A percentile compares a stretch with the other conserved stretches of the same genome.
Evolutionary conservation across 2,888 invertebrate genomes (phyloP).

Genomic region (Argynnis bischoffii): DNA sequence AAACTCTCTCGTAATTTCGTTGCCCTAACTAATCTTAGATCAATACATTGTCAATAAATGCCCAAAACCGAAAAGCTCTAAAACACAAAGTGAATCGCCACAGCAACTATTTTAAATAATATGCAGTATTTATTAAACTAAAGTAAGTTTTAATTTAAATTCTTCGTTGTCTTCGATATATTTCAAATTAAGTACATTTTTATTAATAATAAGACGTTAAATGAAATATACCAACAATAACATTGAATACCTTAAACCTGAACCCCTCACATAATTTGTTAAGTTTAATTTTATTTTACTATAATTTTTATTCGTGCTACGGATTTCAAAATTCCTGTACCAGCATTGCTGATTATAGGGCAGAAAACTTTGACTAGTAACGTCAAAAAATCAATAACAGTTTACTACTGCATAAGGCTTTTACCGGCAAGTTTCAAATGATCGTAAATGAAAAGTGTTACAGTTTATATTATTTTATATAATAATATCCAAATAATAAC

Average conservation of each 20-base stretch:
- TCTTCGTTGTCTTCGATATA: slow-evolving; percentile 5
- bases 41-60: slow-evolving; percentile 24
- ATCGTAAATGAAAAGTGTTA: neutral
- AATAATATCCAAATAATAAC: neutral
- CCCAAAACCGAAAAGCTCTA: neutral
- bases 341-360: neutral
- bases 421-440: neutral
- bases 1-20: slow-evolving; percentile 19
- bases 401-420: neutral
- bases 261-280: slow-evolving; percentile 12
- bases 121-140: neutral
- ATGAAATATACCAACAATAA: neutral
- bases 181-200: neutral
- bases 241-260: slow-evolving; percentile 23
- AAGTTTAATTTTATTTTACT: slow-evolving; percentile 19
- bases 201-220: neutral
- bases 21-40: slow-evolving; percentile 28
- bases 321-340: slow-evolving; percentile 26
- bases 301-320: slow-evolving; percentile 16
- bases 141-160: slow-evolving; percentile 1
- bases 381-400: slow-evolving; percentile 64
- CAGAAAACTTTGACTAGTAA: slow-evolving; percentile 33
- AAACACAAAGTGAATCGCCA: slow-evolving; percentile 22
- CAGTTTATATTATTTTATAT: neutral
- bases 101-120: slow-evolving; percentile 12